phyloP scores from a whole-genome alignment of 1,140 invertebrate genomes.

The Drosophila lacertosa region DNA sequence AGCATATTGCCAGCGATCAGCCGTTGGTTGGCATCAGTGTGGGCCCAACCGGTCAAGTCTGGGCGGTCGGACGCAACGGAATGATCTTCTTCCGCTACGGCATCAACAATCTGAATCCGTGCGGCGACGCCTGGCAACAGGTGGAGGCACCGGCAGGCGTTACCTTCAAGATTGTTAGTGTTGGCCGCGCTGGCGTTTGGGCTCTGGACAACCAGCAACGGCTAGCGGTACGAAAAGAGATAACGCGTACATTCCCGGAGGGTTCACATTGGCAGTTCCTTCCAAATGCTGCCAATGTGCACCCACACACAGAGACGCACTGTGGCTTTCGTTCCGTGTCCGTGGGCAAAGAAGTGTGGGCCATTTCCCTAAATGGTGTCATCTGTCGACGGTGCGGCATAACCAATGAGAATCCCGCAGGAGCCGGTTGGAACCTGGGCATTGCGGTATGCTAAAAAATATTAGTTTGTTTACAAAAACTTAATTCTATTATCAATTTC shows the following conservation, averaged over 20 bases:
- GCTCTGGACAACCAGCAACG: conserved; percentile 87
- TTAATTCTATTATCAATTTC: conserved; percentile 32
- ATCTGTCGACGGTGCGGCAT: conserved; percentile 90
- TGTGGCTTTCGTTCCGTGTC: conserved; percentile 88
- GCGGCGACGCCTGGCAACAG: conserved; percentile 85
- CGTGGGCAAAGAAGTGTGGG: conserved; percentile 89
- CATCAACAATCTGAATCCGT: conserved; percentile 87
- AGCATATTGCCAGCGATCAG: conserved; percentile 91
- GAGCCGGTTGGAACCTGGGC: conserved; percentile 90
- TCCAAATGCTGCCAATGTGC: conserved; percentile 86
- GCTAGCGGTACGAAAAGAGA: conserved; percentile 88
- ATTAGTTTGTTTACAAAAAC: not conserved
- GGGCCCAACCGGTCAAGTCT: conserved; percentile 89
- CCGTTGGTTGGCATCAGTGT: conserved; percentile 90
- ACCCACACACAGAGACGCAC: conserved; percentile 85
- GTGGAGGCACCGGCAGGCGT: conserved; percentile 84
- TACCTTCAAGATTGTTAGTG: conserved; percentile 91
- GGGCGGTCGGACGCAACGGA: conserved; percentile 93
- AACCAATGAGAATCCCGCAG: conserved; percentile 88
- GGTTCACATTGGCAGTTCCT: conserved; percentile 90
- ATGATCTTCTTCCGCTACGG: conserved; percentile 91
- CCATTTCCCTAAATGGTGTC: conserved; percentile 89
- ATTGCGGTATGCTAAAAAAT: conserved; percentile 86
- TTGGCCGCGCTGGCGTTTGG: conserved; percentile 89
- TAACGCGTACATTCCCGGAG: conserved; percentile 89